Percentiles rank a stretch among this genome's conserved stretches.
These are phyloP conservation scores for Aramus guarauna DNA, from an alignment of 2,113 vertebrate genomes.

Conservation along the genomic window DNA sequence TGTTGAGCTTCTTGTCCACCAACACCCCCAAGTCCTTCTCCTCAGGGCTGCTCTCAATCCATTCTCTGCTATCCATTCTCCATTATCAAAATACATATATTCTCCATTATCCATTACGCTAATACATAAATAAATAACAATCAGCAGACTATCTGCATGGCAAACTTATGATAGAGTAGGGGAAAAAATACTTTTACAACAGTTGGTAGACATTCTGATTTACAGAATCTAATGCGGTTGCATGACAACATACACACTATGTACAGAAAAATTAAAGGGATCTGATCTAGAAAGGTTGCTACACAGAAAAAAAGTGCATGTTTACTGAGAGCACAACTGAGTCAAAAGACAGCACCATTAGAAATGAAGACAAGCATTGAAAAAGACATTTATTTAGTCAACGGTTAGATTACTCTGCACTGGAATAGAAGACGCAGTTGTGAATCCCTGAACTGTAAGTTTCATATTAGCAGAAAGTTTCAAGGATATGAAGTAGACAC, in stretches of 20 bases:
- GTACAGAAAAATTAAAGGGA: background rate
- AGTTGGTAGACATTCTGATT: background rate
- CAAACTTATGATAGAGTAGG: background rate
- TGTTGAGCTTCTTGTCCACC: too few species aligned
- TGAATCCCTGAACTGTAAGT: background rate
- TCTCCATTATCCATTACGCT: too few species aligned
- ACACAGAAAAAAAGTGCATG: background rate
- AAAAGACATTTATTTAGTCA: conserved; percentile 21
- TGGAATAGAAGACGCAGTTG: background rate
- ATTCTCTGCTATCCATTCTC: too few species aligned
- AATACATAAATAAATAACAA: background rate
- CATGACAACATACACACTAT: background rate
- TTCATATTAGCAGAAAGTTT: background rate
- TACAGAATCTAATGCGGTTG: background rate
- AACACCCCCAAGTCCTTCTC: too few species aligned
- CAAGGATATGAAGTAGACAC: background rate
- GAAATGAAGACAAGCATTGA: background rate
- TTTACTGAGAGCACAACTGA: background rate
- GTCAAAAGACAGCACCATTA: background rate
- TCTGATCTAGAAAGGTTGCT: background rate
- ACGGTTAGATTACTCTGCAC: conserved; percentile 1
- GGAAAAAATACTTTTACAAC: background rate
- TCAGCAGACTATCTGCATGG: background rate
- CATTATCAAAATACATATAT: too few species aligned
- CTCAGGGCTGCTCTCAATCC: too few species aligned